These are phyloP conservation scores for Noctua pronuba DNA, from an alignment of 2,888 invertebrate species.

Conservation along the genomic window DNA sequence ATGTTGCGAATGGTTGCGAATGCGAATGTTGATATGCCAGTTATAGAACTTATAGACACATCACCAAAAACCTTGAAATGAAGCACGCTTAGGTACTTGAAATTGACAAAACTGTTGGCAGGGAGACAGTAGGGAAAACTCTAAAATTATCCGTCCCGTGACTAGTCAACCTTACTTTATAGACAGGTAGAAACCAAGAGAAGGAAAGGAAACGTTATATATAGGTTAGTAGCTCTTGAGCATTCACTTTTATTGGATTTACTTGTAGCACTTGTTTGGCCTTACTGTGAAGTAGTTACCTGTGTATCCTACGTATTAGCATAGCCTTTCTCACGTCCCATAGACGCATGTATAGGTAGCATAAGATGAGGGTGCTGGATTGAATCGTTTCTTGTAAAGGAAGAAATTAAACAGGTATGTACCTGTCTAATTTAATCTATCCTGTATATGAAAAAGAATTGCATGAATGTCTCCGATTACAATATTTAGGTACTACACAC, in stretches of 20 bases:
- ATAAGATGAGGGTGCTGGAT: neutral
- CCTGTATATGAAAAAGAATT: neutral
- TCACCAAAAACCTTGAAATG: neutral
- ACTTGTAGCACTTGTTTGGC: constrained; percentile 24
- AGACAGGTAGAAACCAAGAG: neutral
- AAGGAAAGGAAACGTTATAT: constrained; percentile 12
- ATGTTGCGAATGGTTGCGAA: too few species aligned
- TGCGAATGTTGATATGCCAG: neutral
- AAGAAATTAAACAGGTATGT: neutral
- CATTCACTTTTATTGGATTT: constrained; percentile 43
- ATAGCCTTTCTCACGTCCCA: neutral
- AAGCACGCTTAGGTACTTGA: neutral
- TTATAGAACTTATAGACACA: neutral
- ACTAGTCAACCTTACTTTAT: neutral
- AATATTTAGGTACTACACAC: neutral
- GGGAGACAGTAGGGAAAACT: neutral
- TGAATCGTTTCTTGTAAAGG: neutral
- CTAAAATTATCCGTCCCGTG: neutral
- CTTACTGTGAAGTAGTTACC: neutral
- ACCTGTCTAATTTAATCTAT: neutral
- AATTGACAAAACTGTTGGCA: neutral
- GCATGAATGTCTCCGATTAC: neutral
- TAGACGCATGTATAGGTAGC: neutral
- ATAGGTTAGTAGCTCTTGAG: neutral
- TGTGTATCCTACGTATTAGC: neutral